Evolutionary conservation across 2,797 vertebrate genomes (phyloP), one percentile per base, ranked within the genome.

Genomic region (Galago senegalensis): DNA sequence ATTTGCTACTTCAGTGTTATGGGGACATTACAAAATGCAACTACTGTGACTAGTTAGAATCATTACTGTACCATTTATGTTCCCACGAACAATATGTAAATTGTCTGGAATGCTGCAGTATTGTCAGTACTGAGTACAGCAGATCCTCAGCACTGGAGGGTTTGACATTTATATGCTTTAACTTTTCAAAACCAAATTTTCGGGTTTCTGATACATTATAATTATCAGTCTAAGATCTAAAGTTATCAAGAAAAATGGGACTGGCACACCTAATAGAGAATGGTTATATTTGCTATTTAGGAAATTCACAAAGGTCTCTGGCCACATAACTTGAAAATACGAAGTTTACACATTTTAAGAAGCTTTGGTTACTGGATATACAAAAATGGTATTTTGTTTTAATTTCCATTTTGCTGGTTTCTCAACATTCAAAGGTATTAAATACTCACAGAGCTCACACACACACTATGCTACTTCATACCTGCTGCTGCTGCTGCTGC

Each of bases 401-500:
- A 27, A 29, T 61, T 81, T 89, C 34, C 82, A 40, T 49, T 77
- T 80, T 56, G 56, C 49, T 76, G 79, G n/a, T 70, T 69, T 79
- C 25, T 67, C 69, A 58, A 14, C 2, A 21, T 5, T 46, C 31
- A 6, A 8, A 40, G 43, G 18, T 7, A 37, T 18, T 23, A 20
- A 20, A 60, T 0, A 21, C 8, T 60, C 53, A 17, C 25, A 11
- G 72, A 70, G 27, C n/a, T 8, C 17, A 34, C 2, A 14, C 1
- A 6, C 20, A 31, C 23, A 4, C 53, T 8, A 4, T 0, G 25
- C 40, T 9, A 31, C 56, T 60, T 63, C 65, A 2, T 90, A 98
- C 98, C 98, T 98, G 98, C 53, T 98, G 98, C 23, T 97, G 99
- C 61, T 98, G 98, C 7, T 99, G 99, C 85, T 99, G 99, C 1